Evolutionary conservation across 1,140 invertebrate species (phyloP), one percentile per base, ranked within the genome.

Genomic region (Zeugodacus cucurbitae): DNA sequence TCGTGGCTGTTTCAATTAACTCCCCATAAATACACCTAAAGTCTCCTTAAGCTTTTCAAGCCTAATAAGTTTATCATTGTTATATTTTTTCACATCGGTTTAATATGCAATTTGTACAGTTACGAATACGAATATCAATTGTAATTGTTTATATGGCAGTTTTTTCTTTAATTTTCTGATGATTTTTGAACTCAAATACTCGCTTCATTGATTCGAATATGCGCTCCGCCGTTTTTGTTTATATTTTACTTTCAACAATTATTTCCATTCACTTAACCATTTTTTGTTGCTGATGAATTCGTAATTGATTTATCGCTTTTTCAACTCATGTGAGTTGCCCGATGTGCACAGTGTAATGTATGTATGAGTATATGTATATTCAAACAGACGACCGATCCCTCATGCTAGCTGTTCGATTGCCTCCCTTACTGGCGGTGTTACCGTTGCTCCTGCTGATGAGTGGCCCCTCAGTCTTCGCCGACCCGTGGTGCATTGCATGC

Each of bases 271-370:
- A n/a, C n/a, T n/a, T n/a, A n/a, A n/a, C n/a, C n/a, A n/a, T n/a
- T 82, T 26, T 48, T 29, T 82, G 6, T 20, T 82, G 58, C 34
- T 82, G 74, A 41, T 48, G 74, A 48, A 44, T 82, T 82, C n/a
- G 48, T 82, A 82, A 82, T 82, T 82, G 74, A 82, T 82, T 54
- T 82, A 44, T 82, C 41, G 41, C 41, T 82, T 82, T 78, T 82
- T 48, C 74, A 82, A n/a, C n/a, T n/a, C n/a, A n/a, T n/a, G n/a
- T n/a, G n/a, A n/a, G n/a, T n/a, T n/a, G n/a, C n/a, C n/a, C n/a
- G n/a, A n/a, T n/a, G n/a, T n/a, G n/a, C n/a, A n/a, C n/a, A n/a
- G n/a, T n/a, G n/a, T n/a, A n/a, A n/a, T n/a, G n/a, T n/a, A n/a
- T n/a, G n/a, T n/a, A n/a, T n/a, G n/a, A n/a, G n/a, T n/a, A n/a